Base-by-base conservation (phyloP, 2,888 invertebrate species). In the Sphaerophoria taeniata region DNA sequence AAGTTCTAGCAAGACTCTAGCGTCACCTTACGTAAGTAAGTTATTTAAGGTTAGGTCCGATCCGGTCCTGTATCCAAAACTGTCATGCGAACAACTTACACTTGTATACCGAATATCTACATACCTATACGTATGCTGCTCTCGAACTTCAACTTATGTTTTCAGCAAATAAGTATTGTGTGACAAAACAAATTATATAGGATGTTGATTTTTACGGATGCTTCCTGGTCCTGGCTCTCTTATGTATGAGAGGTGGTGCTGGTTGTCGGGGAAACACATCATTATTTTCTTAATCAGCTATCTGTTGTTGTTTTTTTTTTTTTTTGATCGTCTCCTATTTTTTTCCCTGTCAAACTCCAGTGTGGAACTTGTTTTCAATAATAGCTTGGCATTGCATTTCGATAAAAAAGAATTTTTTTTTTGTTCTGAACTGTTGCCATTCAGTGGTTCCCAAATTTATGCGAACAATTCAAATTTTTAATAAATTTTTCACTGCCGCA, bases 131-230 rank as follows among this genome's bases (percentile, higher is more conserved):
- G 24, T 24, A 24, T 24, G 24, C 1, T 24, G 47, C 49, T 51
- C 39, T 76, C 39, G 58, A 60, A 75, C 67, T 53, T 39, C 24
- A 65, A 67, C 67, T 67, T 79, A 79, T 82, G 73, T 82, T 82
- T 82, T 73, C 82, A 74, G 58, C 58, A 83, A 78, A 83, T 79
- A 79, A 78, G 79, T 74, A 83, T 83, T 74, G 78, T 78, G 83
- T 78, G 83, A 79, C 79, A 79, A 79, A 83, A 79, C 74, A 83
- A 79, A 79, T 83, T 79, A 83, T 76, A 70, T 72, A 77, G 73
- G 70, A 83, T 58, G 74, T 60, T 74, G 51, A 79, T 83, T 83
- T 80, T 83, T 73, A 61, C 67, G 65, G 58, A 69, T 73, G 72
- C 67, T 73, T 69, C 55, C 61, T 56, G n/a, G 14, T 49, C 14